Base-by-base conservation (phyloP, 2,113 vertebrate genomes). In the Aptenodytes patagonicus region DNA sequence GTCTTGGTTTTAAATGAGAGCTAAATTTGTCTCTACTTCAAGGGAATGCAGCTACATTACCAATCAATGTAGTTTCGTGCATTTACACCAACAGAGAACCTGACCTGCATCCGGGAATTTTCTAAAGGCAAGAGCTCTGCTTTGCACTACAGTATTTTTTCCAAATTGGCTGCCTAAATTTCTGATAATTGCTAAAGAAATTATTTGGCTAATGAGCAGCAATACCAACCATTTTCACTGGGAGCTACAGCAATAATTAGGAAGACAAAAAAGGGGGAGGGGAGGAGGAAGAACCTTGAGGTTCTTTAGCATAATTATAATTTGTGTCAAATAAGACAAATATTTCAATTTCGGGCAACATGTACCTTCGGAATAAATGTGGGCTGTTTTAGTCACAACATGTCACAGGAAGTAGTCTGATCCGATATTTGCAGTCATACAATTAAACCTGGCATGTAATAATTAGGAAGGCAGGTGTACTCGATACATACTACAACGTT, bases 361-460 rank as follows among this genome's bases (percentile, higher is more conserved):
- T 40, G 78, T 77, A 83, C 87, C 93, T 88, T 7, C 47, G 32
- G 81, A 95, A 76, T 68, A 78, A 40, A 78, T 32, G 97, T 96
- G 90, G 95, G 96, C 58, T 94, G 95, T 0, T 86, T 13, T 58
- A 97, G 95, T 98, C 97, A 98, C 91, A 97, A 94, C 89, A 90
- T 60, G 96, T 76, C 96, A 97, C 1, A 44, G 78, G 91, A 82
- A 91, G 82, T 6, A 81, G 86, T 82, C 87, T 89, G 83, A 95
- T 86, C 81, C 49, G 8, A 32, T 96, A 47, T 84, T 92, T 71
- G 88, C 89, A 97, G 93, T 78, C 60, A 0, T 89, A n/a, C 95
- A 97, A 97, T 97, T 97, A 97, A 87, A 51, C 15, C 66, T 97
- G 97, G 96, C 96, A 97, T 65, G 83, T 94, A 96, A 49, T 97